Percentiles rank a stretch among this genome's conserved stretches.
phyloP scores from a whole-genome alignment of 2,113 vertebrate species.

The Aptenodytes patagonicus region DNA sequence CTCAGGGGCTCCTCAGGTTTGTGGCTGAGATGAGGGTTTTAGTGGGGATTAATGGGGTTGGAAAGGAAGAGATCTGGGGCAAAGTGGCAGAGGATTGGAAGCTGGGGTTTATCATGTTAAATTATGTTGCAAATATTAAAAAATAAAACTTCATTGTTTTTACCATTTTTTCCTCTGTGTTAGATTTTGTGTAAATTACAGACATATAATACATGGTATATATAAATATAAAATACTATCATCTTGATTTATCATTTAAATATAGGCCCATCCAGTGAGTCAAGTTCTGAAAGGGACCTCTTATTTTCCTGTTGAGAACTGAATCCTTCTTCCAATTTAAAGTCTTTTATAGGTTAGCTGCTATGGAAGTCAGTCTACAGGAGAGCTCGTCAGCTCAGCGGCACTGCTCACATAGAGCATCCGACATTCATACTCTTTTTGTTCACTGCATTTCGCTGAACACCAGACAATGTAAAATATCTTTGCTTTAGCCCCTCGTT shows the following conservation, averaged over 20 bases:
- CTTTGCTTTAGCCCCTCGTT: background rate
- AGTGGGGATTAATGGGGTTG: background rate
- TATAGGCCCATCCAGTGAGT: background rate
- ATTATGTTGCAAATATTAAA: background rate
- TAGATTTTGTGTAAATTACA: background rate
- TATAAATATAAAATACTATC: background rate
- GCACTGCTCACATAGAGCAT: background rate
- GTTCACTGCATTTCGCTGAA: background rate
- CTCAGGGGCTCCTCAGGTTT: background rate
- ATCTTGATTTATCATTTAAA: background rate
- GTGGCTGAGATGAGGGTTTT: background rate
- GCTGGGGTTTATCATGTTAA: background rate
- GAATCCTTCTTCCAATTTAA: background rate
- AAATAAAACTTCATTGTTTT: background rate
- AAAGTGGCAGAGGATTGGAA: background rate
- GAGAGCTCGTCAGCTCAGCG: background rate
- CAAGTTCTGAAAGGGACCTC: background rate
- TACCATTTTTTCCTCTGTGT: rapidly evolving
- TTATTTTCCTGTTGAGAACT: background rate
- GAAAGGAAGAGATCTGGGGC: background rate
- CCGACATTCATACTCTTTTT: rapidly evolving
- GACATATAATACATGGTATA: background rate
- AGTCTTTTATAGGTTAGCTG: background rate
- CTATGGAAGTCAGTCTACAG: background rate
- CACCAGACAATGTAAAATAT: background rate